Evolutionary conservation across 2,888 invertebrate species (phyloP), one percentile per base, ranked within the genome.

Genomic region (Auanema sp.): DNA sequence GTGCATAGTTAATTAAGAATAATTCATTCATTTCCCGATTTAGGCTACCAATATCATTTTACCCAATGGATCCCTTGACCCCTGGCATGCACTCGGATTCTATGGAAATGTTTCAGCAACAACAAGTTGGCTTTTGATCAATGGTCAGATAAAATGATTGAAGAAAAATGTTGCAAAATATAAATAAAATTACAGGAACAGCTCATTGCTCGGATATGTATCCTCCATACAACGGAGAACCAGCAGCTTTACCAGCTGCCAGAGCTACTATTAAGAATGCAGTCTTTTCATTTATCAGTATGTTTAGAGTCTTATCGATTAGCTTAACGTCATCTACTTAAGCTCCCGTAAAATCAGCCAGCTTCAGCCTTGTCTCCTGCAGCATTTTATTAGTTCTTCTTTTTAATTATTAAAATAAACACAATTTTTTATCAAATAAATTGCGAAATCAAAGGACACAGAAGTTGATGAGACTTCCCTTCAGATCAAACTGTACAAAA

Each of bases 201-300:
- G 79, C 79, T 10, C 79, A 79, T 67, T 79, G 79, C 62, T 67
- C 72, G 2, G 79, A 79, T 54, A 79, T 79, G 79, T 79, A 79
- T 56, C 73, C 77, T 5, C 53, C 61, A 0, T 77, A 77, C 59
- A 71, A 64, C 21, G 73, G 69, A 0, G 79, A 79, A 40, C 79
- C 79, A 2, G 41, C 42, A 1, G 68, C 70, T 6, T 55, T 79
- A 23, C 59, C 68, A 11, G 74, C 69, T 5, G 78, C 77, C 0
- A 62, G 79, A 5, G 60, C 60, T 18, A 60, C 60, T 11, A 69
- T 74, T 40, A 65, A 71, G 43, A 18, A 44, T 21, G 14, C 53
- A 12, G n/a, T 60, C 4, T 24, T n/a, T 8, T 4, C 10, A 3
- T 51, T 40, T 18, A 23, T 51, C 51, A 12, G 49, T 47, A 14